These are phyloP conservation scores for Dendrocincla fuliginosa DNA, from an alignment of 2,797 vertebrate species.

Conservation along the genomic window DNA sequence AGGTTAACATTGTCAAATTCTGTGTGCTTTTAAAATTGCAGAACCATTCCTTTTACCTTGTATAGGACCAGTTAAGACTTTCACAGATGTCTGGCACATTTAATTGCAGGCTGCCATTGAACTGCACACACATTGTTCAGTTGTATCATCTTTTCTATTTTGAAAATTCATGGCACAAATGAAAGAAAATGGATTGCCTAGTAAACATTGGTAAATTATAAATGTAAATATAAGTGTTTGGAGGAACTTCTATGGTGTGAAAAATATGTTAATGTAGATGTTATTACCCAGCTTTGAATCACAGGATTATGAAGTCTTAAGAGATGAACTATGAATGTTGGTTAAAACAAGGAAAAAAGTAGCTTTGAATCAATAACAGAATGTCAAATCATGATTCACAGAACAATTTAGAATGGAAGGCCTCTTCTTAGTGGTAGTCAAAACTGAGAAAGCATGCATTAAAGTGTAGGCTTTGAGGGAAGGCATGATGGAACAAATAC, in stretches of 20 bases:
- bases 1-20: neutral
- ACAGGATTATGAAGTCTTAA: neutral
- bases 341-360: neutral
- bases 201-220: neutral
- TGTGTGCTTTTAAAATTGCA: neutral
- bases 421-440: neutral
- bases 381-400: neutral
- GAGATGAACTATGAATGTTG: neutral
- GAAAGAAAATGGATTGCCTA: neutral
- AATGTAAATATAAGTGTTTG: neutral
- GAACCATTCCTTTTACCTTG: neutral
- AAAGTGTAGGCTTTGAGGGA: neutral
- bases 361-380: neutral
- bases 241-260: neutral
- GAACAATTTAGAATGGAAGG: neutral
- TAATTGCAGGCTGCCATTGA: neutral
- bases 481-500: neutral
- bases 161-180: conserved; percentile 15
- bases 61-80: neutral
- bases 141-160: neutral
- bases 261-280: neutral
- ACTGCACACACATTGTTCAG: neutral
- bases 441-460: neutral
- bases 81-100: neutral
- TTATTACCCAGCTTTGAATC: neutral